A percentile compares a stretch with the other conserved stretches of the same genome.
Evolutionary conservation across 1,140 invertebrate species (phyloP).

Genomic region (Sycophaga agraensis): DNA sequence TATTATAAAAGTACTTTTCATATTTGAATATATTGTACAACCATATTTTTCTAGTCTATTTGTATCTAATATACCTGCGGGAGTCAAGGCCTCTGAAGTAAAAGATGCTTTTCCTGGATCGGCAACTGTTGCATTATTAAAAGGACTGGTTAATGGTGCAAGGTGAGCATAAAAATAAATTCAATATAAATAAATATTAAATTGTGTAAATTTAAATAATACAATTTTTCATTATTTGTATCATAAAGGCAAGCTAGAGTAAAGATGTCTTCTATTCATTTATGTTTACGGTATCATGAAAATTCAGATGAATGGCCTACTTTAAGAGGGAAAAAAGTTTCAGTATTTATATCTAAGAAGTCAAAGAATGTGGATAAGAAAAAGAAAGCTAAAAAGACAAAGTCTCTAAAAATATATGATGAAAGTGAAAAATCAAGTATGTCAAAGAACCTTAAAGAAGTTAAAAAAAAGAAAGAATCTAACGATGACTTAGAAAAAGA

Average conservation of each 20-base stretch:
- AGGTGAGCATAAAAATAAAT: constrained; percentile 24
- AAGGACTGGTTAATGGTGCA: constrained; percentile 26
- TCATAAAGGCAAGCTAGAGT: constrained; percentile 22
- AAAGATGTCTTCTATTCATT: constrained; percentile 2
- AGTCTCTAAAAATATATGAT: neutral
- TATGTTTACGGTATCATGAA: constrained; percentile 3
- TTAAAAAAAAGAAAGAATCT: constrained; percentile 1
- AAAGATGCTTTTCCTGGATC: constrained; percentile 37
- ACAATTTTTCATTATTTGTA: neutral
- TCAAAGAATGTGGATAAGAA: constrained; percentile 5
- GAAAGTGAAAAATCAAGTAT: neutral
- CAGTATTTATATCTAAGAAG: neutral
- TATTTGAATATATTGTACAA: neutral
- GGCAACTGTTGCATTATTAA: constrained; percentile 34
- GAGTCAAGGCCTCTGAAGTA: constrained; percentile 34
- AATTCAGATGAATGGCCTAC: constrained; percentile 2
- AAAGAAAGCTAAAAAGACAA: neutral
- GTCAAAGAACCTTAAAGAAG: neutral
- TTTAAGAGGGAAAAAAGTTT: constrained; percentile 25
- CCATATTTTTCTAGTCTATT: constrained; percentile 34
- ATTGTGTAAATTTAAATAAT: too few species aligned
- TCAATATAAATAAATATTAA: neutral
- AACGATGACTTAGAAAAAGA: neutral
- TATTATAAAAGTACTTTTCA: neutral
- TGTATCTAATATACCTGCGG: constrained; percentile 36